Conservation (phyloP, 2,797 vertebrate species). For the Gastrophryne carolinensis region DNA sequence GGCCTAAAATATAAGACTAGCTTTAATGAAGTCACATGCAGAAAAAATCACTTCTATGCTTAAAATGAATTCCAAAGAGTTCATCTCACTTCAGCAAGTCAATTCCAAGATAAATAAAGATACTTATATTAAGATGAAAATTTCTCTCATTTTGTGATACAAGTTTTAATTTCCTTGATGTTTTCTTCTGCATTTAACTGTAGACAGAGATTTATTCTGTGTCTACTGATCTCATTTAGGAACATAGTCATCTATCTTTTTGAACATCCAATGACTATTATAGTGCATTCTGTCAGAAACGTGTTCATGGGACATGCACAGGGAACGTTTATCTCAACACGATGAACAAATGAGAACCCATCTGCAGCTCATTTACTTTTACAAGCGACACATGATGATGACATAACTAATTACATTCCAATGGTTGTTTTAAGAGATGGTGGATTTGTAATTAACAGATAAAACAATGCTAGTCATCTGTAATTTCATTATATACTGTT, state of each 20-base stretch:
- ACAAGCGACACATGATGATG: conserved; percentile 13
- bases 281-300: conserved; percentile 6
- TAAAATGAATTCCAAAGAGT: too few relatives aligned
- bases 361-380: conserved; percentile 37
- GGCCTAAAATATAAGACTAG: too few relatives aligned
- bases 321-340: conserved; percentile 23
- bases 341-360: conserved; percentile 23
- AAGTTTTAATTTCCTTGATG: background rate
- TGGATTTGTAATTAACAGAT: conserved; percentile 43
- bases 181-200: background rate
- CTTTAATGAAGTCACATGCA: too few relatives aligned
- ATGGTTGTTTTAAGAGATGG: conserved; percentile 17
- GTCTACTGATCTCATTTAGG: conserved; percentile 41
- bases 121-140: too few relatives aligned
- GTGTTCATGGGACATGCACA: background rate
- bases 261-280: conserved; percentile 36
- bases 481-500: conserved; percentile 30
- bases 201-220: conserved; percentile 32
- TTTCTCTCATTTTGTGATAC: too few relatives aligned
- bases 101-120: too few relatives aligned
- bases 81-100: too few relatives aligned
- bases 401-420: conserved; percentile 35
- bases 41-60: too few relatives aligned
- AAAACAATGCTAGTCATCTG: conserved; percentile 39
- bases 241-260: conserved; percentile 43